Percentiles rank a stretch among this genome's conserved stretches.
Conservation (phyloP, 2,888 invertebrate species). For the Ceriagrion tenellum region DNA sequence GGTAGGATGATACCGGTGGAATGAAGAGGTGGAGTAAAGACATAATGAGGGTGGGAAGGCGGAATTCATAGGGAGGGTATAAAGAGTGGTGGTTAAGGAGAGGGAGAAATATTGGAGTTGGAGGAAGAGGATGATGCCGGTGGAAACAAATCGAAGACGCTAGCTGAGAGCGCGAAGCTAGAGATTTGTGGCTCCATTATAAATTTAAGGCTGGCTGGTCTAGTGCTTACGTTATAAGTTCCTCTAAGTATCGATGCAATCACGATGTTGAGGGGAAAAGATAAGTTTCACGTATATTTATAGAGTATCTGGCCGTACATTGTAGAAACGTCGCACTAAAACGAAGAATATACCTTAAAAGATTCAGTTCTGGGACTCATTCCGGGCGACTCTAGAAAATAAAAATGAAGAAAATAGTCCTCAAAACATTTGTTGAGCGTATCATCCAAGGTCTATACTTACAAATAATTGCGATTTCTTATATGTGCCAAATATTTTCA, state of each 20-base stretch:
- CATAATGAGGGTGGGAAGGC: background rate
- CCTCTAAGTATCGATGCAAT: background rate
- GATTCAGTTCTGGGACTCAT: too few species aligned
- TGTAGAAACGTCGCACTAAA: too few species aligned
- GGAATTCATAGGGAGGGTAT: background rate
- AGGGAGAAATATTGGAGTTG: background rate
- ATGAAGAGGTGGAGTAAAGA: background rate
- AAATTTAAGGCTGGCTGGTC: background rate
- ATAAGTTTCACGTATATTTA: background rate
- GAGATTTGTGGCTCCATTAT: conserved; percentile 1
- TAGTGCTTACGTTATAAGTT: background rate
- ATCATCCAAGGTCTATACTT: too few species aligned
- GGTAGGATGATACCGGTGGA: background rate
- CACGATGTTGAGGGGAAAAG: background rate
- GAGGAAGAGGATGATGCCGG: background rate
- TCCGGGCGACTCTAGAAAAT: too few species aligned
- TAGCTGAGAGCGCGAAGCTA: background rate
- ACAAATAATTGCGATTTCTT: too few species aligned
- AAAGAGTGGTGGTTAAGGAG: background rate
- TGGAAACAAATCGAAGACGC: conserved; percentile 10
- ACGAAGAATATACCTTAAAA: too few species aligned
- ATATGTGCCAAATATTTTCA: too few species aligned
- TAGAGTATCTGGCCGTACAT: too few species aligned
- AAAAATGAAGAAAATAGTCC: too few species aligned
- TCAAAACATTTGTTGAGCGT: too few species aligned